Evolutionary conservation across 2,888 invertebrate species (phyloP), one percentile per base, ranked within the genome.

Genomic region (Theodoxus fluviatilis): DNA sequence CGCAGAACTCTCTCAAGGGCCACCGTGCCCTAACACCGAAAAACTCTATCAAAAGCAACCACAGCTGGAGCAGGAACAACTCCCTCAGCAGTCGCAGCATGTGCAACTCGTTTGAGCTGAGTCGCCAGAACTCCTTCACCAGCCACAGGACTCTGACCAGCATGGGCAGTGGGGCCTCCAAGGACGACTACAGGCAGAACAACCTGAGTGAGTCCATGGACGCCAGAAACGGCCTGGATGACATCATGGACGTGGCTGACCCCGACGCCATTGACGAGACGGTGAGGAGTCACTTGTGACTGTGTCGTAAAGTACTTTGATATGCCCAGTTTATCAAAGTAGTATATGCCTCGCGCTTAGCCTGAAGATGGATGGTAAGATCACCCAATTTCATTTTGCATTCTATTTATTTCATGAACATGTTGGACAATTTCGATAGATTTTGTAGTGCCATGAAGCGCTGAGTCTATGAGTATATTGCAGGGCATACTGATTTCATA

Each of bases 1-100:
- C 93, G 31, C 93, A 93, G 84, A 92, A 92, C 87, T 92, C 93
- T 22, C 90, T 92, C 76, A 90, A 90, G 80, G 89, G 90, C 33
- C 78, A 79, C 73, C 77, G 78, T 70, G 75, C 80, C 67, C 79
- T 81, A 38, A 81, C 82, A 18, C 81, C 82, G 4, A 81, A 80
- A 68, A 84, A 82, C 74, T 83, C 84, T 35, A 81, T 82, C 68
- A 81, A 79, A 73, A 74, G 76, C 64, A 76, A 77, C 61, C 75
- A 76, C 68, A 76, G 73, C 28, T 75, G 79, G 75, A 84, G 84
- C 69, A 77, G 85, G 3, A 85, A 86, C 71, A 85, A 85, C 73
- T 85, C 86, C 3, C 78, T 84, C 31, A 83, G 82, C 65, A 86
- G 85, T 12, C 75, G 80, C 33, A 82, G 82, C 66, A 75, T 79